Percentiles rank a stretch among this genome's conserved stretches.
phyloP scores from a whole-genome alignment of 2,888 invertebrate genomes.

The Spilosoma lubricipeda region DNA sequence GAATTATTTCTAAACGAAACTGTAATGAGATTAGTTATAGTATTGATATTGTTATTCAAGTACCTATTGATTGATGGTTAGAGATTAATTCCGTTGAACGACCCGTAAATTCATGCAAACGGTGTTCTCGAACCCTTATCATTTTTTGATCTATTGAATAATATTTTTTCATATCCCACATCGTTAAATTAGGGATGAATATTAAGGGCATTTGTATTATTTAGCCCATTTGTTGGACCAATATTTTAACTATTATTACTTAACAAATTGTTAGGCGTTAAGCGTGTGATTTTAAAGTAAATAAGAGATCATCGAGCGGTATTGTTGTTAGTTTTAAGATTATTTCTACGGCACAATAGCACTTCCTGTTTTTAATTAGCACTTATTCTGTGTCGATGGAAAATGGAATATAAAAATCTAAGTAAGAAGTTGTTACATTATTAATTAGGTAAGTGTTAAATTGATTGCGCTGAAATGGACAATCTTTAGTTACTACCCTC shows the following conservation, averaged over 20 bases:
- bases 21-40: slow-evolving; percentile 86
- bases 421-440: slow-evolving; percentile 86
- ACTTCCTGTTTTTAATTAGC: slow-evolving; percentile 87
- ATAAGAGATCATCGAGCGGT: slow-evolving; percentile 85
- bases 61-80: slow-evolving; percentile 81
- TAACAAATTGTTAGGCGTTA: slow-evolving; percentile 86
- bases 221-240: slow-evolving; percentile 87
- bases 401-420: slow-evolving; percentile 83
- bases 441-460: slow-evolving; percentile 86
- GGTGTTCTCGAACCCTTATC: slow-evolving; percentile 84
- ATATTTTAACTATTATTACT: slow-evolving; percentile 87
- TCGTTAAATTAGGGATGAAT: slow-evolving; percentile 87
- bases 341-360: slow-evolving; percentile 86
- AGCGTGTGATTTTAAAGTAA: slow-evolving; percentile 86
- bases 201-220: slow-evolving; percentile 87
- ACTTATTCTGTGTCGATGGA: slow-evolving; percentile 87
- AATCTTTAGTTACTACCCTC: slow-evolving; percentile 85
- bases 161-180: slow-evolving; percentile 86
- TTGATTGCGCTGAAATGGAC: slow-evolving; percentile 85
- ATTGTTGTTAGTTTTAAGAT: slow-evolving; percentile 85
- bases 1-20: slow-evolving; percentile 83
- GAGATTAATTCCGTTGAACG: slow-evolving; percentile 82
- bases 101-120: slow-evolving; percentile 73
- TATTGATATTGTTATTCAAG: slow-evolving; percentile 86
- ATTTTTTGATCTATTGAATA: slow-evolving; percentile 86